Evolutionary conservation across 2,888 invertebrate species (phyloP), one percentile per base, ranked within the genome.

Genomic region (Pandemis heparana): DNA sequence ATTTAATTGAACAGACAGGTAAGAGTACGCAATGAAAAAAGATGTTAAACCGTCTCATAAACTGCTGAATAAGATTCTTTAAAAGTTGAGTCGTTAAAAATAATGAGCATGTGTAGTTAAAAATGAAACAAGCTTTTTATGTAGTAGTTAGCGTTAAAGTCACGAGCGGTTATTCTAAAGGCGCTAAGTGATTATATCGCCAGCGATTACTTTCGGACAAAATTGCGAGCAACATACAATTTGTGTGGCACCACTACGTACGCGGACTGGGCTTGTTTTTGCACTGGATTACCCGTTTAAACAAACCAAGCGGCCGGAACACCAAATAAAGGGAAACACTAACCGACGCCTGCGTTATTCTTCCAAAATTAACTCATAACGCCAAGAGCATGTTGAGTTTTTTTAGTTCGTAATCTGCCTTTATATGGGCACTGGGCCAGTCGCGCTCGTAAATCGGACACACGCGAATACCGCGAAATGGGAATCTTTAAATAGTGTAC

Each of bases 361-460:
- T 92, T 94, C 90, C 92, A 89, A 92, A 94, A 94, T 94, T 94
- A 94, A 94, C 94, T 93, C 94, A 93, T 93, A 94, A 92, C 90
- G 89, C 90, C 90, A 90, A 91, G 90, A 89, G 90, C 87, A 87
- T 87, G 91, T 89, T 90, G 89, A 88, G 73, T 90, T 90, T 91
- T 91, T 92, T 92, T 89, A 84, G 82, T 83, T 87, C 86, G 90
- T 93, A 93, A 94, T 94, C 93, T 92, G 89, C 85, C 89, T 90
- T 92, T 92, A 92, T 92, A 92, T 92, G 94, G 93, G 93, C 94
- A 91, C 89, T 81, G 83, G 92, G 92, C 92, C 94, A 94, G 94
- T 91, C 86, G 91, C 86, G 91, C 91, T 88, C 83, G 91, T 89
- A 88, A 91, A 92, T 92, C 91, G 90, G 86, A 83, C 84, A 90